These are phyloP conservation scores for Pseudomyrmex concolor DNA, from an alignment of 1,140 invertebrate genomes.

Conservation along the genomic window DNA sequence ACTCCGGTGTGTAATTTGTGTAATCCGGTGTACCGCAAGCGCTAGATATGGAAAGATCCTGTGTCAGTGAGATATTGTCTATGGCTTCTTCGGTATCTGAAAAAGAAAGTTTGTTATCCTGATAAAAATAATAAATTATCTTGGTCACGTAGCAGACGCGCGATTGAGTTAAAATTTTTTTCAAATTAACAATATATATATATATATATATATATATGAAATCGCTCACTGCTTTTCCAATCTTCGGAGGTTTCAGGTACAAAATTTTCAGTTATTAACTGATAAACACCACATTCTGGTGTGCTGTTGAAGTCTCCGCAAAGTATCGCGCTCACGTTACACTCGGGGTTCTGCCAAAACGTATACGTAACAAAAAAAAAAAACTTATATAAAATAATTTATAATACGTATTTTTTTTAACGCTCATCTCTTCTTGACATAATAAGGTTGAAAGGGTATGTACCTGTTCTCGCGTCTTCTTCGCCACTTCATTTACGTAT, in stretches of 20 bases:
- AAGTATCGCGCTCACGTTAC: slow-evolving; percentile 88
- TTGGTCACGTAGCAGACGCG: too few relatives aligned
- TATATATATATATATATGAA: slow-evolving; percentile 18
- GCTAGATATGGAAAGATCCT: slow-evolving; percentile 88
- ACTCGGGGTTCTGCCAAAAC: slow-evolving; percentile 85
- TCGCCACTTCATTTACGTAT: slow-evolving; percentile 86
- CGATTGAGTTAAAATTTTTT: background rate
- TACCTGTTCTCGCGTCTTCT: slow-evolving; percentile 84
- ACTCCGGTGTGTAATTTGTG: slow-evolving; percentile 94
- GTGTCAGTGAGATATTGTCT: slow-evolving; percentile 86
- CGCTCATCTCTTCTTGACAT: background rate
- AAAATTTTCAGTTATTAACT: slow-evolving; percentile 89
- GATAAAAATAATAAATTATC: background rate
- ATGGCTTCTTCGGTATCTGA: slow-evolving; percentile 89
- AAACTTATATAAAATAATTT: background rate
- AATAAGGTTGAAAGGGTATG: slow-evolving; percentile 30
- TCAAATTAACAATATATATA: slow-evolving; percentile 1
- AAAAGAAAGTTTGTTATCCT: slow-evolving; percentile 66
- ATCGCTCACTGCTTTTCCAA: slow-evolving; percentile 91
- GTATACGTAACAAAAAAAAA: background rate
- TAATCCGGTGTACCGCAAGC: slow-evolving; percentile 91
- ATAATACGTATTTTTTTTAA: background rate
- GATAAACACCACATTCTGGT: slow-evolving; percentile 92
- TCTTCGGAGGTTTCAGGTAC: slow-evolving; percentile 88
- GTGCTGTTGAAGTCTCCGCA: slow-evolving; percentile 95